These are phyloP conservation scores for Halcyon badia DNA, from an alignment of 2,797 vertebrate species.

Conservation along the genomic window DNA sequence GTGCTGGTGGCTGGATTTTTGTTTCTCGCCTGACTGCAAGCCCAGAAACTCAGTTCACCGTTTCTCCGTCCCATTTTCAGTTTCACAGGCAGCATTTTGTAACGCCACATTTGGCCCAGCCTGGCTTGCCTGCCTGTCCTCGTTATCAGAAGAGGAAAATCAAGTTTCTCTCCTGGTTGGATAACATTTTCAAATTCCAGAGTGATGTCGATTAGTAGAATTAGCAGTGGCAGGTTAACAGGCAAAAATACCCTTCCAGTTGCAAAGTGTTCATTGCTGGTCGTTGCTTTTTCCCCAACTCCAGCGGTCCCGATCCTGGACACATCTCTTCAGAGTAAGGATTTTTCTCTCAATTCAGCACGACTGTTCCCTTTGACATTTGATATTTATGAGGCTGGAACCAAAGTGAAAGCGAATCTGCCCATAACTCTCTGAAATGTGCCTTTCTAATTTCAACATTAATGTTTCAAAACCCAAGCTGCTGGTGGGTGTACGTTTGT, in stretches of 20 bases:
- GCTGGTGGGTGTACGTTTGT: neutral
- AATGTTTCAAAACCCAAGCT: conserved; percentile 38
- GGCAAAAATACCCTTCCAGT: neutral
- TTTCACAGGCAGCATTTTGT: neutral
- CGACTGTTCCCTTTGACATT: conserved; percentile 16
- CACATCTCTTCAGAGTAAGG: rapidly evolving
- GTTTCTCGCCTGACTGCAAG: rapidly evolving
- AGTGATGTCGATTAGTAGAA: conserved; percentile 57
- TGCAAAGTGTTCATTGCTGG: neutral
- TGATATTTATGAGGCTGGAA: conserved; percentile 29
- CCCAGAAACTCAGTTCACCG: neutral
- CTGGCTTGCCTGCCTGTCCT: conserved; percentile 30
- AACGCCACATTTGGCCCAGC: neutral
- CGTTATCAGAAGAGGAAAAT: conserved; percentile 54
- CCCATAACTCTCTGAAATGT: conserved; percentile 3
- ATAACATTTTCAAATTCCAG: conserved; percentile 57
- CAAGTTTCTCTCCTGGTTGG: conserved; percentile 61
- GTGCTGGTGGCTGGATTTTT: neutral
- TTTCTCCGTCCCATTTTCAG: neutral
- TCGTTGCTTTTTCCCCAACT: neutral
- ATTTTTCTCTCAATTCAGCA: neutral
- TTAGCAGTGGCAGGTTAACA: conserved; percentile 53
- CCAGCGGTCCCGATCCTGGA: rapidly evolving
- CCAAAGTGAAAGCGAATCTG: conserved; percentile 54
- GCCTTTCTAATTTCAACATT: conserved; percentile 49